phyloP scores from a whole-genome alignment of 2,113 vertebrate genomes.

The Aptenodytes forsteri region DNA sequence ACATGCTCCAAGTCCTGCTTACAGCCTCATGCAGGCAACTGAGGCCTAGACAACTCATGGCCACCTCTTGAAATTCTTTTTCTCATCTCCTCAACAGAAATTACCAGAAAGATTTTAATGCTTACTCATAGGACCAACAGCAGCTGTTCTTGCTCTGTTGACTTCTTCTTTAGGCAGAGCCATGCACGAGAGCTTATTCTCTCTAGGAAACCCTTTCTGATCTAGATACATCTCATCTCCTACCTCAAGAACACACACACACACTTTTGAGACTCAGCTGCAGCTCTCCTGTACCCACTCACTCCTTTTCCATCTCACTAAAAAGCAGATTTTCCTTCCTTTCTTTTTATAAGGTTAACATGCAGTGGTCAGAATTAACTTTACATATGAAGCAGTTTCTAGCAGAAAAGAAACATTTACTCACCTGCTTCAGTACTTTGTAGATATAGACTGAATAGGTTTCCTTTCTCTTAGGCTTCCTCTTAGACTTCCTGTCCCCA shows the following conservation, averaged over 20 bases:
- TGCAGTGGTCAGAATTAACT: accelerated
- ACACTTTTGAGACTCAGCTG: neutral
- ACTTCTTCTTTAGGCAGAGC: neutral
- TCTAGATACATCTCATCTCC: neutral
- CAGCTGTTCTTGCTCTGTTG: neutral
- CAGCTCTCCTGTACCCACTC: neutral
- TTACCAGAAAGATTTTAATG: no score
- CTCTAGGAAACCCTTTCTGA: neutral
- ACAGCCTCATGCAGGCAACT: accelerated
- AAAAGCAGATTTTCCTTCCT: neutral
- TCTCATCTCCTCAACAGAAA: neutral
- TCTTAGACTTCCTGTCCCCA: neutral
- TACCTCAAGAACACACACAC: no score
- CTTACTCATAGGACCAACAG: neutral
- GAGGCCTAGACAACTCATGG: accelerated
- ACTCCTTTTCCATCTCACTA: neutral
- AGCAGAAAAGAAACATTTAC: neutral
- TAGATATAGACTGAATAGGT: conserved; percentile 40
- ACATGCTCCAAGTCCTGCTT: accelerated
- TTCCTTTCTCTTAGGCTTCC: neutral
- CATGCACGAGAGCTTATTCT: no score
- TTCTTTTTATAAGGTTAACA: neutral
- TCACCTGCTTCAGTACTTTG: conserved; percentile 65
- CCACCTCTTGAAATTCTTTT: neutral
- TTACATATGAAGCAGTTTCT: accelerated